phyloP scores from a whole-genome alignment of 1,140 invertebrate genomes.

The Meloidogyne hapla region DNA sequence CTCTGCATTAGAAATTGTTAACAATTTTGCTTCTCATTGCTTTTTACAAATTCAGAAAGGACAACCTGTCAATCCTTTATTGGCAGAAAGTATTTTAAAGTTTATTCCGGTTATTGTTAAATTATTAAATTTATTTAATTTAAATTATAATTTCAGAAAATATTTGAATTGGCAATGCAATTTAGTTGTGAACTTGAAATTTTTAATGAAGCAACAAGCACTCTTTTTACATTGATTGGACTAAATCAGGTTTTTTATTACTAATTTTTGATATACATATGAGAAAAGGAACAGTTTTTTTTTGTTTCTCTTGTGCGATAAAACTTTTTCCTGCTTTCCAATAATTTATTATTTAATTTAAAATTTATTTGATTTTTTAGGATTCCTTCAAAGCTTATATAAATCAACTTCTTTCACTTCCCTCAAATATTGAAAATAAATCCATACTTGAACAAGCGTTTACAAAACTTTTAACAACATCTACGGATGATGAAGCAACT shows the following conservation, averaged over 20 bases:
- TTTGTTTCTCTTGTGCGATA: not conserved
- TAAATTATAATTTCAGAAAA: slow-evolving; percentile 13
- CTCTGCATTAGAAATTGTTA: slow-evolving; percentile 31
- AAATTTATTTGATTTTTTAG: not conserved
- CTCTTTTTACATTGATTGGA: slow-evolving; percentile 30
- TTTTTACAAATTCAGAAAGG: not conserved
- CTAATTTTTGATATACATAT: too few relatives aligned
- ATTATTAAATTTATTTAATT: not conserved
- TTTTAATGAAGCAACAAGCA: slow-evolving; percentile 31
- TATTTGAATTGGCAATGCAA: slow-evolving; percentile 33
- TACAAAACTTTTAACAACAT: slow-evolving; percentile 13
- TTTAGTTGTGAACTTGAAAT: slow-evolving; percentile 37
- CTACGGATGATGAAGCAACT: not conserved
- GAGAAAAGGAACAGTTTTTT: too few relatives aligned
- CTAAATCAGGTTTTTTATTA: slow-evolving; percentile 27
- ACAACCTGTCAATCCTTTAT: not conserved
- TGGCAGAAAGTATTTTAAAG: not conserved
- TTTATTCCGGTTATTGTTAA: slow-evolving; percentile 17
- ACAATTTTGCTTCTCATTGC: slow-evolving; percentile 31
- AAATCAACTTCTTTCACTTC: slow-evolving; percentile 19
- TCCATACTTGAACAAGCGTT: slow-evolving; percentile 8
- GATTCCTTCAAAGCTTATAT: slow-evolving; percentile 19
- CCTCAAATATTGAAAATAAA: slow-evolving; percentile 24
- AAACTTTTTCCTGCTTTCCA: too few relatives aligned
- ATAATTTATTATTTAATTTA: too few relatives aligned